Base-by-base conservation (phyloP, 2,113 vertebrate genomes). In the Aphelocoma coerulescens region DNA sequence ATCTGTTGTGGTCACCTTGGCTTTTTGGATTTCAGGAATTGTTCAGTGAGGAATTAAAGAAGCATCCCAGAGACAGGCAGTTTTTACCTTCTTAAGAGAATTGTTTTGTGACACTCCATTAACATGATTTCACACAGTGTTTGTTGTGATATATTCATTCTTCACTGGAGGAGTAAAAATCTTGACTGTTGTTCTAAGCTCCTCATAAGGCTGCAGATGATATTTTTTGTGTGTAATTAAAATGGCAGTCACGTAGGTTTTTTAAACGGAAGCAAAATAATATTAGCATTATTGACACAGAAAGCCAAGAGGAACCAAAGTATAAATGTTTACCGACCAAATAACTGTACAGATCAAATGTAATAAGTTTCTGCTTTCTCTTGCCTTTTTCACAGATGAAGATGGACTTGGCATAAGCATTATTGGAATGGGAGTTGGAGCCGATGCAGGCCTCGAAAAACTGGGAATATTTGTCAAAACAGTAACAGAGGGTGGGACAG, bases 401-500 rank as follows among this genome's bases (percentile, higher is more conserved):
- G 99, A 99, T 39, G 99, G 99, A 54, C 98, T 99, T 91, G 99
- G 99, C 46, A 99, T 99, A 98, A 99, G 99, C 83, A 99, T 99
- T 93, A 99, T 99, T 76, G 99, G 99, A 92, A 99, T 99, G 99
- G 99, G 99, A n/a, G 99, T 99, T 3, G 99, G 99, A 84, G 99
- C 99, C 46, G 99, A 99, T 78, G 99, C 99, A 21, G 99, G 99
- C 9, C 98, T 99, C 91, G 99, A 99, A 97, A 99, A 99, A 93
- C 98, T 99, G 82, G 99, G 99, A 83, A 99, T 99, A 98, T 99
- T 99, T 74, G 99, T 99, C 84, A 99, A 99, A 98, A 99, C 99
- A 13, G 99, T 99, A 77, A 99, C 99, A 35, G 99, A 99, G 94
- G 98, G 99, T 28, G 99, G 99, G 79, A 99, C 99, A 43, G 99